Base-by-base conservation (phyloP, 2,797 vertebrate species). In the Huso huso region DNA sequence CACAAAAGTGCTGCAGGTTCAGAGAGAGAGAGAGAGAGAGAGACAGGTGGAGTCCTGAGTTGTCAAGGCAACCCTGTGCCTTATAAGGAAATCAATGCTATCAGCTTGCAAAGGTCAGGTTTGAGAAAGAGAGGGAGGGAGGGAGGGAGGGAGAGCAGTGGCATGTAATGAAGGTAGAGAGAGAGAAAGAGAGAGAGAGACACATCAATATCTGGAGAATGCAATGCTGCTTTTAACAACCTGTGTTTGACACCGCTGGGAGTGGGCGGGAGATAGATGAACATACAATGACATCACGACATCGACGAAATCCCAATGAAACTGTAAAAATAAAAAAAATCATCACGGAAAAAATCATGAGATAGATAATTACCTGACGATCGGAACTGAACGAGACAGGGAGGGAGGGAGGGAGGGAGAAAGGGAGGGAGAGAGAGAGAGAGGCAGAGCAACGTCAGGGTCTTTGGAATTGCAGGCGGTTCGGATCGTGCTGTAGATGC, bases 21-120 rank as follows among this genome's bases (percentile, higher is more conserved):
- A 68, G 55, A 62, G 73, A 64, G n/a, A 57, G 75, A 62, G 79
- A 58, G 76, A 76, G 75, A 53, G 75, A 66, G 71, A 82, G 75
- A 87, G 87, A 87, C 92, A 93, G 91, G 92, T 93, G 92, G 93
- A 95, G 94, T 94, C 91, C 80, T 61, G 65, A 78, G 93, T 95
- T 92, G 86, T 91, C 87, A 73, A 81, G 81, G 89, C 74, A 91
- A 93, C 92, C 74, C 67, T 80, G 79, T 72, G 88, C 86, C 78
- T 89, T 85, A 84, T 85, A 79, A 83, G 86, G 78, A 79, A 76
- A 78, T 65, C 73, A 66, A 77, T 80, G 81, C 77, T 87, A 88
- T 90, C 79, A 69, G 80, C 74, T 89, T 88, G 87, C 88, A 90
- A 89, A 91, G 90, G 89, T 90, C 91, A 89, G 85, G 68, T 72